Conservation (phyloP, 2,797 vertebrate species). For the Peromyscus nudipes region DNA sequence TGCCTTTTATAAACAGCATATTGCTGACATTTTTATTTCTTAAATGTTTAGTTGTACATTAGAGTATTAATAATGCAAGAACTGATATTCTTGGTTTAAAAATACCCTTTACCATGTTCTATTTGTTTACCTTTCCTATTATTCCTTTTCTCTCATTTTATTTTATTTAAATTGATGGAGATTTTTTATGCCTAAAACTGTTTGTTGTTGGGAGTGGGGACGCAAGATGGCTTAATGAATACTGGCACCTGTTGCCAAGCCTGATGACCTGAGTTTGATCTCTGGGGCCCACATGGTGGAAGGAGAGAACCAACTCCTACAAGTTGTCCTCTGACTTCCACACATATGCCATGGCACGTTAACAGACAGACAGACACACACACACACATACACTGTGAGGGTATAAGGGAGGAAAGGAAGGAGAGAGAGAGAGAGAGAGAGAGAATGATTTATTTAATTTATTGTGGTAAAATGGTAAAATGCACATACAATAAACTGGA, state of each 20-base stretch:
- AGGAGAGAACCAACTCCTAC: neutral
- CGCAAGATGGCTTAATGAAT: neutral
- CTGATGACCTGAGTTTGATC: neutral
- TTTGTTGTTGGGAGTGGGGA: neutral
- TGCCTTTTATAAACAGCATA: neutral
- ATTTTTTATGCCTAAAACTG: neutral
- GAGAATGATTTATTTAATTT: neutral
- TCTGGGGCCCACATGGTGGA: neutral
- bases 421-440: no score
- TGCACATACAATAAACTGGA: neutral
- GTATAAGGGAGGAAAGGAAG: rapidly evolving
- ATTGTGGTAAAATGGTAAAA: neutral
- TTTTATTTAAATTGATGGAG: neutral
- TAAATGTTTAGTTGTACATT: neutral
- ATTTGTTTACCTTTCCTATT: neutral
- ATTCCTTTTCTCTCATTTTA: neutral
- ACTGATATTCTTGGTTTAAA: neutral
- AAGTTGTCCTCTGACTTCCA: neutral
- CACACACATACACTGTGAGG: no score
- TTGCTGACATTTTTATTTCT: neutral
- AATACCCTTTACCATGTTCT: neutral
- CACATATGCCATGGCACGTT: neutral
- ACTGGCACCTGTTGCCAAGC: neutral
- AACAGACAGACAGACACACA: neutral
- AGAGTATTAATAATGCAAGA: neutral